Percentiles rank a stretch among this genome's conserved stretches.
phyloP scores from a whole-genome alignment of 1,140 invertebrate genomes.

The Pogonus chalceus region DNA sequence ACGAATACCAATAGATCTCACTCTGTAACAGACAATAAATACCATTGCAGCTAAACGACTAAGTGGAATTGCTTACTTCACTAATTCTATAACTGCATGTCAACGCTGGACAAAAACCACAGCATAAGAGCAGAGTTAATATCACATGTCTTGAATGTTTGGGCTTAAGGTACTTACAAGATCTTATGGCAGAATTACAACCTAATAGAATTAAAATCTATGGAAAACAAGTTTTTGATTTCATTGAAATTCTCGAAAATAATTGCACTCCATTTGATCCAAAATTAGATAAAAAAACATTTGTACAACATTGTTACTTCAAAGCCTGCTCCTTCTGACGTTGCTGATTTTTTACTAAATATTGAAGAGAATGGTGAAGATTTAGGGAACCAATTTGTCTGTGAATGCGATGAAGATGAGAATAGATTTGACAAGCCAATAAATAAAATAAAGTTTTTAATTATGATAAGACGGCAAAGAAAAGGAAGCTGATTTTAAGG shows the following conservation, averaged over 20 bases:
- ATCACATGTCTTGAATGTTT: conserved; percentile 13
- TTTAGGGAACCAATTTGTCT: neutral
- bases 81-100: conserved; percentile 19
- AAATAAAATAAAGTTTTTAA: neutral
- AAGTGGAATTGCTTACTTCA: conserved; percentile 21
- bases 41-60: conserved; percentile 21
- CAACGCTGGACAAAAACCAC: conserved; percentile 19
- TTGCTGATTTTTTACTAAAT: neutral
- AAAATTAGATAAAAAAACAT: too few relatives aligned
- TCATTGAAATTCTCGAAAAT: neutral
- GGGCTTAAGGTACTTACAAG: neutral
- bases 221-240: neutral
- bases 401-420: neutral
- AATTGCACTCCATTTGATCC: neutral
- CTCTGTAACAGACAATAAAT: too few relatives aligned
- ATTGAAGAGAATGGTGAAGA: neutral
- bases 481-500: neutral
- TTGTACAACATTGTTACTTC: neutral
- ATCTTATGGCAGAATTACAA: conserved; percentile 8
- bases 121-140: conserved; percentile 14
- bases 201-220: neutral
- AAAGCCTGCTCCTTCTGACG: neutral
- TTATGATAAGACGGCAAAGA: neutral
- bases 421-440: neutral
- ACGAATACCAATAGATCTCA: conserved; percentile 20